phyloP scores from a whole-genome alignment of 2,113 vertebrate species.

The Bubo bubo region DNA sequence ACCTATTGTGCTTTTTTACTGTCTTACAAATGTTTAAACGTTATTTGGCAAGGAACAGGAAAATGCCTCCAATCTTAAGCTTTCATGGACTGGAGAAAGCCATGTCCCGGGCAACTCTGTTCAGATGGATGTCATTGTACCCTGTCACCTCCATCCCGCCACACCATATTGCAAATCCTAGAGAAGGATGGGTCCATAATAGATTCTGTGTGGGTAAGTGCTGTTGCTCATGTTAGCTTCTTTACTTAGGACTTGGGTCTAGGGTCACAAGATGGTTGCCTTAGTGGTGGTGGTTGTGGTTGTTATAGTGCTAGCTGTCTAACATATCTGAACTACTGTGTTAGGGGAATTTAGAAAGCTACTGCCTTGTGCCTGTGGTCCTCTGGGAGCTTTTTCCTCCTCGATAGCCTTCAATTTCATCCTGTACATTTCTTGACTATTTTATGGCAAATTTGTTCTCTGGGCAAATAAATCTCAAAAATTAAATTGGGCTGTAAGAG shows the following conservation, averaged over 20 bases:
- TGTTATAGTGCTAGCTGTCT: neutral
- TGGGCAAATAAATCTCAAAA: neutral
- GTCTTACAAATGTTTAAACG: neutral
- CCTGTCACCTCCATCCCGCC: neutral
- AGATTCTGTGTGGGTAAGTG: neutral
- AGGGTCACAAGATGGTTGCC: neutral
- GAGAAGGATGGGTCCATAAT: neutral
- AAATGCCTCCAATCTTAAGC: neutral
- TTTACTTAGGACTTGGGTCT: neutral
- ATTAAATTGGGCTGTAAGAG: neutral
- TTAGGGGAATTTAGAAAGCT: neutral
- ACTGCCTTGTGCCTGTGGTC: neutral
- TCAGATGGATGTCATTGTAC: neutral
- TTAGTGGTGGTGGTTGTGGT: no score
- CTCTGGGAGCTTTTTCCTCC: neutral
- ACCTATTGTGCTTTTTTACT: neutral
- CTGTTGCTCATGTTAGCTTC: accelerated
- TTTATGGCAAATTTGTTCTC: neutral
- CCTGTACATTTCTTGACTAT: neutral
- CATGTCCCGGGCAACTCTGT: neutral
- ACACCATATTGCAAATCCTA: neutral
- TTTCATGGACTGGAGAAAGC: neutral
- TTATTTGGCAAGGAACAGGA: neutral
- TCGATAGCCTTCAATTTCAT: neutral
- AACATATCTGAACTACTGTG: neutral